A percentile compares a stretch with the other conserved stretches of the same genome.
These are phyloP conservation scores for Salmo trutta DNA, from an alignment of 2,797 vertebrate species.

Conservation along the genomic window DNA sequence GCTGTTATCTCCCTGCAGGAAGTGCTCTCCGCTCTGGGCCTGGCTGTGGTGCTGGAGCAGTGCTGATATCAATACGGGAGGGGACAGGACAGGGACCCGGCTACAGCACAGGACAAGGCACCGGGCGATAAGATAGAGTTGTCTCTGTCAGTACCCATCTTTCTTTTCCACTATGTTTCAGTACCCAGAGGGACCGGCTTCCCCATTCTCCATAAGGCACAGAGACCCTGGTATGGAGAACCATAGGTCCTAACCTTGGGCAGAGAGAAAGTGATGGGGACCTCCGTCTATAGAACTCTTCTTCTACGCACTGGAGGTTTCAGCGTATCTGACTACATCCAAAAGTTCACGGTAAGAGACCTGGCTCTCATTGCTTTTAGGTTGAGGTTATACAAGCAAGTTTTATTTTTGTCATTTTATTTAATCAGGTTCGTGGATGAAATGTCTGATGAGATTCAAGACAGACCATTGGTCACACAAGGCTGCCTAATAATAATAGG, in stretches of 20 bases:
- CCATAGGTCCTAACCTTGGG: not conserved
- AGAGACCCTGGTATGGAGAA: constrained; percentile 11
- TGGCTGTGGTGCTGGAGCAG: constrained; percentile 33
- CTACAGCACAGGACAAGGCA: constrained; percentile 16
- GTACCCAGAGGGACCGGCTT: constrained; percentile 8
- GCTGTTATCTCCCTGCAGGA: constrained; percentile 79
- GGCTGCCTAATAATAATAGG: not conserved
- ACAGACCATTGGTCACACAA: not conserved
- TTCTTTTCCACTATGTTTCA: constrained; percentile 57
- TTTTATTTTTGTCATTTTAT: not conserved
- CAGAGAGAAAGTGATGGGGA: constrained; percentile 69
- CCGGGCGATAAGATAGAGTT: constrained; percentile 76
- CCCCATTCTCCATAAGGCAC: constrained; percentile 2
- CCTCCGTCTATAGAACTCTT: constrained; percentile 67
- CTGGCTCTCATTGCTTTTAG: not conserved
- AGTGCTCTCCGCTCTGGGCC: constrained; percentile 63
- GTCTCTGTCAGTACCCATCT: constrained; percentile 62
- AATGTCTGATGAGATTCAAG: not conserved
- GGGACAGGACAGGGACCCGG: constrained; percentile 62
- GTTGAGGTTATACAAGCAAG: not conserved
- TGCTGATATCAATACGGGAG: constrained; percentile 67
- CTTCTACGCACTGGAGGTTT: constrained; percentile 75
- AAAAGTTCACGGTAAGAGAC: constrained; percentile 79
- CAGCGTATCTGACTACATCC: constrained; percentile 76
- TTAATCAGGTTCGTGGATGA: not conserved